phyloP scores from a whole-genome alignment of 2,797 vertebrate genomes.

The Orestias chungarensis region DNA sequence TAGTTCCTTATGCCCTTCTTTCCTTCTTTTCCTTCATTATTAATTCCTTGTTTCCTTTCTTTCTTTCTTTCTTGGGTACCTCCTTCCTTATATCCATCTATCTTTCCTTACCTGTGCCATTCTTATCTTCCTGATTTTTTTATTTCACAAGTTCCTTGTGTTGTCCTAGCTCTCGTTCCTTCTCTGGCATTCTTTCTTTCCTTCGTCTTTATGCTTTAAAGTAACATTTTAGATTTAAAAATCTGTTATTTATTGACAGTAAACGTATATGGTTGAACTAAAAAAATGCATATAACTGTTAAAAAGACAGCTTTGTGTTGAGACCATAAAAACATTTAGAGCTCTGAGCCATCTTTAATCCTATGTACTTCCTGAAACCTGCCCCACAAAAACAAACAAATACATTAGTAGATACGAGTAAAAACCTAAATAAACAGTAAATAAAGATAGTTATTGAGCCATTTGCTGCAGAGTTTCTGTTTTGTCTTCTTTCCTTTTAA shows the following conservation, averaged over 20 bases:
- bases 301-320: neutral
- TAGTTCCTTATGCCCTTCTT: neutral
- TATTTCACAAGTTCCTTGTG: neutral
- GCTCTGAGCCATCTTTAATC: no score
- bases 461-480: no score
- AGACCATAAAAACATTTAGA: neutral
- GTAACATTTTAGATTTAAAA: neutral
- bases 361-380: no score
- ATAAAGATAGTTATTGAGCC: no score
- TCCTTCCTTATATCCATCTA: no score
- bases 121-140: neutral
- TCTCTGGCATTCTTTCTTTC: no score
- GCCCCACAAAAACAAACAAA: no score
- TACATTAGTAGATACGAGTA: no score
- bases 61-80: neutral
- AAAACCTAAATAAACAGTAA: no score
- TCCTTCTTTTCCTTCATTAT: no score
- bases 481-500: no score
- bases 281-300: neutral
- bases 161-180: neutral
- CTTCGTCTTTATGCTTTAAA: neutral
- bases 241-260: neutral
- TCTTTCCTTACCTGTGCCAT: no score
- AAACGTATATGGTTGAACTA: neutral
- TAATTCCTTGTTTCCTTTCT: neutral